Conservation (phyloP, 2,888 invertebrate genomes). For the Clunio marinus region DNA sequence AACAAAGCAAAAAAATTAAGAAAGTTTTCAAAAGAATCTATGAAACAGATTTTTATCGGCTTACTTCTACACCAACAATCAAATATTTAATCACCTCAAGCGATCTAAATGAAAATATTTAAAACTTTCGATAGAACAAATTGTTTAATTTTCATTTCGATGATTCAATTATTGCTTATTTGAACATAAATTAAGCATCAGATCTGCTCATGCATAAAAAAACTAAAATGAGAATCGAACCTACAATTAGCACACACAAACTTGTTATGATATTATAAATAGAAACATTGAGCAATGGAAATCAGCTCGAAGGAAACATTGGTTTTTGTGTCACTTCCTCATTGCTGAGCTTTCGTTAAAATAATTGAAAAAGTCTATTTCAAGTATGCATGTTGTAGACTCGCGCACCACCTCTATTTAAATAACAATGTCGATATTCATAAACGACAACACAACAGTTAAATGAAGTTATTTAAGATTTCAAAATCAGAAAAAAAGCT, state of each 20-base stretch:
- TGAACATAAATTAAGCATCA: no score
- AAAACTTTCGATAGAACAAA: neutral
- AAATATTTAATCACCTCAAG: neutral
- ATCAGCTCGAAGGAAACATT: constrained; percentile 8
- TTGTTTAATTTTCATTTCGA: constrained; percentile 9
- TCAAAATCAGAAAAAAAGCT: constrained; percentile 25
- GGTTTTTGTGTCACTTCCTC: neutral
- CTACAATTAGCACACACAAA: neutral
- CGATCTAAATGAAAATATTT: no score
- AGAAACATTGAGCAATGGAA: neutral
- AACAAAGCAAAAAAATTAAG: no score
- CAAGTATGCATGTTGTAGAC: neutral
- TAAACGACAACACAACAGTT: constrained; percentile 23
- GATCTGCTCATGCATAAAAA: no score
- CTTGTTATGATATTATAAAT: no score
- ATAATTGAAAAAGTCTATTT: neutral
- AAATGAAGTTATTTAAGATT: constrained; percentile 18
- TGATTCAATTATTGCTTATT: constrained; percentile 11
- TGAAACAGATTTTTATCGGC: no score
- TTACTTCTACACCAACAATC: no score
- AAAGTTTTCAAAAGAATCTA: no score
- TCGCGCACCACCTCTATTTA: constrained; percentile 16
- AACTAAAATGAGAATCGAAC: no score
- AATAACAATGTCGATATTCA: constrained; percentile 25
- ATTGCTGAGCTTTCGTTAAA: neutral